Conservation (phyloP, 2,888 invertebrate species). For the Cecidostiba fungosa region DNA sequence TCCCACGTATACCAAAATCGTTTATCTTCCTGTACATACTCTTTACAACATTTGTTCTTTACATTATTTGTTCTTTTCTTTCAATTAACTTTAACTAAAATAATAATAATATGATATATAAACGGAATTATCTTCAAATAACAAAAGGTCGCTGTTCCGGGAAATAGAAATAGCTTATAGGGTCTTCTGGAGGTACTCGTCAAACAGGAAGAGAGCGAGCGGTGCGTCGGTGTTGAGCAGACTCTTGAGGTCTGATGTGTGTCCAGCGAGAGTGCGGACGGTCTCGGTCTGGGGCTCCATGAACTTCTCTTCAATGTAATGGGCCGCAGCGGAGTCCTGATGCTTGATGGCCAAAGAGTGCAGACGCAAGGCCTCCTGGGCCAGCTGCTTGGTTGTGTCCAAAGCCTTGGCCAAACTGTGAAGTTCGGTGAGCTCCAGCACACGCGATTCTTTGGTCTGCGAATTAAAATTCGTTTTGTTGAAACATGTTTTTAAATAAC, state of each 20-base stretch:
- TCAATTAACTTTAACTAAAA: conserved; percentile 43
- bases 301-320: conserved; percentile 90
- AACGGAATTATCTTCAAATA: conserved; percentile 26
- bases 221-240: conserved; percentile 85
- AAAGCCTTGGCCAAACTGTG: conserved; percentile 88
- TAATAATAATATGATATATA: conserved; percentile 25
- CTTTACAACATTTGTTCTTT: conserved; percentile 9
- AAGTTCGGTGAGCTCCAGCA: conserved; percentile 85
- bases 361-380: conserved; percentile 85
- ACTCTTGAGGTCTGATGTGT: conserved; percentile 87
- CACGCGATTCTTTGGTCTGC: conserved; percentile 70
- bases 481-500: background rate
- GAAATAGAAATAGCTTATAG: conserved; percentile 67
- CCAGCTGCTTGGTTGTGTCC: conserved; percentile 88
- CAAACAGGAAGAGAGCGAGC: conserved; percentile 87
- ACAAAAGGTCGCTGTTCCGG: background rate
- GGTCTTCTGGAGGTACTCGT: conserved; percentile 82
- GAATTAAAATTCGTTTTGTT: background rate
- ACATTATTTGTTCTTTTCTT: conserved; percentile 9
- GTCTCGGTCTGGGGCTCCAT: conserved; percentile 85
- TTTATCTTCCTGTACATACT: conserved; percentile 31
- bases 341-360: conserved; percentile 87
- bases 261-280: conserved; percentile 87
- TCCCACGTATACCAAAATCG: conserved; percentile 16
- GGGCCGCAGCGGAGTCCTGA: conserved; percentile 82